Evolutionary conservation across 2,888 invertebrate species (phyloP).

Genomic region (Apodemia mormo): DNA sequence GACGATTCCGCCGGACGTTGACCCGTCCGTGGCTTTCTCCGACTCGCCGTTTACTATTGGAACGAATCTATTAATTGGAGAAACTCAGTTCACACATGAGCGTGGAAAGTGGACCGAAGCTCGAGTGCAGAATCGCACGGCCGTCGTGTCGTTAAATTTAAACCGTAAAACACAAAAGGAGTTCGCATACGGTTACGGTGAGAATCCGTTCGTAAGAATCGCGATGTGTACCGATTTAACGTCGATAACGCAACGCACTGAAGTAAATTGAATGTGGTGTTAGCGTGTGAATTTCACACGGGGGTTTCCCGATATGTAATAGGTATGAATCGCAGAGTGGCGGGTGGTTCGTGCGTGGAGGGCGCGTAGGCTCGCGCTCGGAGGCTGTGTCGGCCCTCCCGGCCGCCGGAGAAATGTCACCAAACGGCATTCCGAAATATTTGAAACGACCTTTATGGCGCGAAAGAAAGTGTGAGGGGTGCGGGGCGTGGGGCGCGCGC

Average conservation of each 20-base stretch:
- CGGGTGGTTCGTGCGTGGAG: slow-evolving; percentile 28
- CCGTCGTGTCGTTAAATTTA: slow-evolving; percentile 7
- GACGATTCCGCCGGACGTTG: slow-evolving; percentile 76
- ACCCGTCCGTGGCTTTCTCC: slow-evolving; percentile 76
- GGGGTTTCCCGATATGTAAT: slow-evolving; percentile 40
- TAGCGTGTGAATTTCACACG: slow-evolving; percentile 39
- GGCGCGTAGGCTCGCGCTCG: slow-evolving; percentile 47
- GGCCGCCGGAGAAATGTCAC: slow-evolving; percentile 78
- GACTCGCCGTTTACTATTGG: slow-evolving; percentile 78
- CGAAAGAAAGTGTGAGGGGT: slow-evolving; percentile 75
- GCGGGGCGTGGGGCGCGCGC: slow-evolving; percentile 69
- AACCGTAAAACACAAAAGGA: slow-evolving; percentile 11
- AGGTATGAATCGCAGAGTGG: slow-evolving; percentile 28
- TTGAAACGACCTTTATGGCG: slow-evolving; percentile 82
- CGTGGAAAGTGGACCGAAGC: slow-evolving; percentile 72
- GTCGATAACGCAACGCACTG: slow-evolving; percentile 24
- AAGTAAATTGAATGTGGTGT: slow-evolving; percentile 27
- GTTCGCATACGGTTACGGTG: slow-evolving; percentile 3
- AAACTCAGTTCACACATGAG: slow-evolving; percentile 81
- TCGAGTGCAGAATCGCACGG: slow-evolving; percentile 19
- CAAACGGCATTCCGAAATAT: slow-evolving; percentile 81
- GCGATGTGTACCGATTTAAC: slow-evolving; percentile 24
- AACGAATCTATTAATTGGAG: slow-evolving; percentile 82
- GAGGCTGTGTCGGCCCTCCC: slow-evolving; percentile 66
- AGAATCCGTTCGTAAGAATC: neutral